A percentile compares a stretch with the other conserved stretches of the same genome.
phyloP scores from a whole-genome alignment of 2,797 vertebrate species.

The Rallus crepitans region DNA sequence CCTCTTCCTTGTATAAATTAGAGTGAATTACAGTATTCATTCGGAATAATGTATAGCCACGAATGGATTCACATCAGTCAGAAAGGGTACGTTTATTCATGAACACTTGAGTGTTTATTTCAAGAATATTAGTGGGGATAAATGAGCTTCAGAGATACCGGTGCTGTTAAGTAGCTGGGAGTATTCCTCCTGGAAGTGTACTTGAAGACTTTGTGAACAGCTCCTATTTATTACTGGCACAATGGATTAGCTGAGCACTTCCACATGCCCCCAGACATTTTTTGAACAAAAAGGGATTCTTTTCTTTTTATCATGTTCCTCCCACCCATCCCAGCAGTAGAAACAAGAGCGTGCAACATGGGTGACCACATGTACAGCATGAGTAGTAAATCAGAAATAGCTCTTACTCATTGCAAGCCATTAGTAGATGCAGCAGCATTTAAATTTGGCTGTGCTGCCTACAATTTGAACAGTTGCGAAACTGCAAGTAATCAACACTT shows the following conservation, averaged over 20 bases:
- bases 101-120: constrained; percentile 66
- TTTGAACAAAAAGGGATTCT: background rate
- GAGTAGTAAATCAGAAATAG: constrained; percentile 23
- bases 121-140: constrained; percentile 62
- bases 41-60: constrained; percentile 18
- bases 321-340: background rate
- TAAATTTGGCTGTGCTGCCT: constrained; percentile 10
- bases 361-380: background rate
- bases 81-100: constrained; percentile 50
- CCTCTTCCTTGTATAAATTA: constrained; percentile 59
- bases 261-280: background rate
- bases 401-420: background rate
- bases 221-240: constrained; percentile 25
- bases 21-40: constrained; percentile 55
- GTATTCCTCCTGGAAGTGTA: constrained; percentile 46
- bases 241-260: constrained; percentile 38
- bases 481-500: constrained; percentile 63
- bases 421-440: constrained; percentile 15
- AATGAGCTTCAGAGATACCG: constrained; percentile 36
- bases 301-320: background rate
- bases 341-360: background rate
- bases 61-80: constrained; percentile 56
- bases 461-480: constrained; percentile 37
- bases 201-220: constrained; percentile 26
- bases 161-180: constrained; percentile 50